A percentile compares a stretch with the other conserved stretches of the same genome.
Evolutionary conservation across 2,113 vertebrate genomes (phyloP).

Genomic region (Sminthopsis crassicaudata): DNA sequence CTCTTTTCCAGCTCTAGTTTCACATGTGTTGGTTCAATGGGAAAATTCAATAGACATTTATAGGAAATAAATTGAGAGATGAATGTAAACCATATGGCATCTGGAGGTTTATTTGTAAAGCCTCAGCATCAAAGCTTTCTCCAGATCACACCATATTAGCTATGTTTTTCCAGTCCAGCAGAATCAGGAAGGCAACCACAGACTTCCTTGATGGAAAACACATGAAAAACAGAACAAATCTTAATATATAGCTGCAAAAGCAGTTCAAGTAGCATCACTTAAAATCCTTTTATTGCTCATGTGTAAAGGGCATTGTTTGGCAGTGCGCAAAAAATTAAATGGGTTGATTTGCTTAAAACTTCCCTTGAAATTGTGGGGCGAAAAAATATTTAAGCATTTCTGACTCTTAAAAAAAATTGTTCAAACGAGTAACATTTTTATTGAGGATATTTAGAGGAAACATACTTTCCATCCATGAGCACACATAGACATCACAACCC

Average conservation of each 20-base stretch:
- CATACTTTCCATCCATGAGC: constrained; percentile 27
- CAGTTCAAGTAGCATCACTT: constrained; percentile 89
- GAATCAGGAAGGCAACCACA: constrained; percentile 99
- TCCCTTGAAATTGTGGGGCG: constrained; percentile 62
- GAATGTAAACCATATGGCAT: constrained; percentile 99
- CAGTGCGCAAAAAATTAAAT: constrained; percentile 78
- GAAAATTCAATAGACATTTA: constrained; percentile 99
- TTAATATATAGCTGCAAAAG: constrained; percentile 86
- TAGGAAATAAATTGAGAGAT: constrained; percentile 99
- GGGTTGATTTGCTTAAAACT: constrained; percentile 69
- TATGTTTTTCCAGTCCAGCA: constrained; percentile 99
- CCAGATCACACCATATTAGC: constrained; percentile 99
- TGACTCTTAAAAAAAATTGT: constrained; percentile 43
- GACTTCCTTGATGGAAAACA: constrained; percentile 99
- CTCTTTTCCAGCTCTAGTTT: constrained; percentile 93
- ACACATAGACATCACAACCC: constrained; percentile 46
- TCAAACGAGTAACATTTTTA: constrained; percentile 38
- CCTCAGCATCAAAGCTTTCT: constrained; percentile 98
- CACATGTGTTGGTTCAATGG: constrained; percentile 94
- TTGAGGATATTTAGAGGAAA: constrained; percentile 34
- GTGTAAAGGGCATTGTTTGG: constrained; percentile 85
- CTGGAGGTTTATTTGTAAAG: constrained; percentile 99
- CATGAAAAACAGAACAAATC: constrained; percentile 92
- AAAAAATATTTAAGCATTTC: constrained; percentile 48
- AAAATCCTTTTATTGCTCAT: constrained; percentile 88